phyloP scores from a whole-genome alignment of 2,797 vertebrate species.

The Potorous gilbertii region DNA sequence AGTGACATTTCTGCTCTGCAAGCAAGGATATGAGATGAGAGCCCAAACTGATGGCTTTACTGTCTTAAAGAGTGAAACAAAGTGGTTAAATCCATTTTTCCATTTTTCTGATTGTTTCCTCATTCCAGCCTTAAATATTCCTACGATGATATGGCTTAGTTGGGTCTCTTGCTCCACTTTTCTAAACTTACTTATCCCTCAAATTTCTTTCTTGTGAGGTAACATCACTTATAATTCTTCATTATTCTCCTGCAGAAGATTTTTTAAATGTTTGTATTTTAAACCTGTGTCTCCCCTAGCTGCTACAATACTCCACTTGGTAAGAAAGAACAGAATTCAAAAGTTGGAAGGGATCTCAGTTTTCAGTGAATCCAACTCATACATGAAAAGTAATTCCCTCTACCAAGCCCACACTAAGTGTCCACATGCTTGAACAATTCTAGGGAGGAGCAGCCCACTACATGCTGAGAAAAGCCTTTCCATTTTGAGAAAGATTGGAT shows the following conservation, averaged over 20 bases:
- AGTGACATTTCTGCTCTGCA: background rate
- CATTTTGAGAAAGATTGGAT: background rate
- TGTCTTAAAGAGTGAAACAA: background rate
- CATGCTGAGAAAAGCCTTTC: background rate
- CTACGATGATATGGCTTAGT: background rate
- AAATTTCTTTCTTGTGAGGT: background rate
- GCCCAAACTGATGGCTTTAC: background rate
- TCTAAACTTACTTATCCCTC: background rate
- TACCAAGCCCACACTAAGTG: background rate
- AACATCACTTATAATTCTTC: background rate
- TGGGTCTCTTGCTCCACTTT: background rate
- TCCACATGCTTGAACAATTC: background rate
- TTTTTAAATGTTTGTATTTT: background rate
- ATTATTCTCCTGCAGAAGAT: background rate
- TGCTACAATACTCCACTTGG: background rate
- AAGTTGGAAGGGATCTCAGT: background rate
- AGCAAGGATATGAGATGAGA: background rate
- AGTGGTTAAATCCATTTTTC: background rate
- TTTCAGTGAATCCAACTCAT: background rate
- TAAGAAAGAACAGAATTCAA: background rate
- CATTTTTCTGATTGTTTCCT: background rate
- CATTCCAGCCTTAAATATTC: background rate
- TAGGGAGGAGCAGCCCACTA: background rate
- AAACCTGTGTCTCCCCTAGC: background rate
- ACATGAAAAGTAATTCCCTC: background rate